Evolutionary conservation across 2,888 invertebrate species (phyloP).

Genomic region (Polydrusus cervinus): DNA sequence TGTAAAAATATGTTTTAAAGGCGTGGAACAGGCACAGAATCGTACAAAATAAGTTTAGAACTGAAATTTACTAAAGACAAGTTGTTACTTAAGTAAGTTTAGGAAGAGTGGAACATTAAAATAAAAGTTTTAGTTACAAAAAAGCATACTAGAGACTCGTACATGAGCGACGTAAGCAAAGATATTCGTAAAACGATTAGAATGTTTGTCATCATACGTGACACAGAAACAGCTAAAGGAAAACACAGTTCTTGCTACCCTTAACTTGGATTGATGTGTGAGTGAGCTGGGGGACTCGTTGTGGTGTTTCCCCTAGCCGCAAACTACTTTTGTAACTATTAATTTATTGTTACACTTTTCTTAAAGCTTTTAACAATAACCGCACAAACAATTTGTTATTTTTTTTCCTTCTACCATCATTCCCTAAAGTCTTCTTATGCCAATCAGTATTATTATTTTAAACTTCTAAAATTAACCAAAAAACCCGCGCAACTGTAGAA

Average conservation of each 20-base stretch:
- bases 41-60: conserved; percentile 20
- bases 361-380: conserved; percentile 18
- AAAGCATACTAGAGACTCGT: too few species aligned
- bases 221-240: too few species aligned
- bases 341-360: neutral
- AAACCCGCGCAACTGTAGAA: conserved; percentile 3
- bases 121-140: too few species aligned
- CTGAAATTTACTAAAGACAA: neutral
- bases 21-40: conserved; percentile 5
- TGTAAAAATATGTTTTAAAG: neutral
- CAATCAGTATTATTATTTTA: conserved; percentile 37
- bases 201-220: too few species aligned
- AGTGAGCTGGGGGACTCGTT: too few species aligned
- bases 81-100: neutral
- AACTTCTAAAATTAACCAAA: neutral
- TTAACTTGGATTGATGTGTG: too few species aligned
- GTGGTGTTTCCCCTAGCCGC: too few species aligned
- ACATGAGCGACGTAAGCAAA: too few species aligned
- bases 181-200: too few species aligned
- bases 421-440: conserved; percentile 33
- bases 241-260: too few species aligned
- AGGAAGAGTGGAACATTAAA: too few species aligned
- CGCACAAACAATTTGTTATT: conserved; percentile 26
- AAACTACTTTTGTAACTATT: too few species aligned
- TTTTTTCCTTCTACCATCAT: conserved; percentile 6